Evolutionary conservation across 2,113 vertebrate species (phyloP), one percentile per base, ranked within the genome.

Genomic region (Corvus moneduloides): DNA sequence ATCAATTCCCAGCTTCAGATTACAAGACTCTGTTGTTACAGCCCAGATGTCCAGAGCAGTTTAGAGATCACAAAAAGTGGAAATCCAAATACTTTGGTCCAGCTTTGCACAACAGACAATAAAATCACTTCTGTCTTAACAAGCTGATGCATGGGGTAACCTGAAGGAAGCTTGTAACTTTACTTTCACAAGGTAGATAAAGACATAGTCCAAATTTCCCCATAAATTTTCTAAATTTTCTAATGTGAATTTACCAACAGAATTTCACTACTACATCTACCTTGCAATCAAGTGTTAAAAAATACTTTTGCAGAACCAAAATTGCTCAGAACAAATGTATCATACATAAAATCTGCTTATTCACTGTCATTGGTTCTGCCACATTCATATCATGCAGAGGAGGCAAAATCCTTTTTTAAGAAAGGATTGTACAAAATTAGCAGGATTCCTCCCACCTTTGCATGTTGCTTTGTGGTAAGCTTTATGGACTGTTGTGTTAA

Each of bases 371-470:
- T 2, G 11, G 49, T 86, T 94, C 68, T 72, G 33, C 48, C 68
- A 75, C 1, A 12, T 61, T 96, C 62, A 54, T 48, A 69, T 33
- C 43, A 62, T 0, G 10, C 61, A 95, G 86, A 91, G 78, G 75
- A 84, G 80, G 79, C 24, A 85, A 90, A 87, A 44, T 26, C 46
- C 41, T 90, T 91, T 90, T 90, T 91, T 37, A 87, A 89, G 72
- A 69, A 89, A 68, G 27, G 33, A 64, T 22, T 84, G 66, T 41
- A 51, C 46, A 74, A 87, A 94, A 89, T 41, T 62, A 56, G 87
- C 32, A 87, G 49, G 77, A 73, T 92, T 94, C 85, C 92, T 96
- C 92, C 82, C 77, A 91, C 86, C 30, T 92, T 75, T 85, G 55
- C 48, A 54, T 85, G 67, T 66, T 94, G 62, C 59, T 78, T 92